Percentiles rank a stretch among this genome's conserved stretches.
phyloP scores from a whole-genome alignment of 1,140 invertebrate species.

The Ridgeia piscesae region DNA sequence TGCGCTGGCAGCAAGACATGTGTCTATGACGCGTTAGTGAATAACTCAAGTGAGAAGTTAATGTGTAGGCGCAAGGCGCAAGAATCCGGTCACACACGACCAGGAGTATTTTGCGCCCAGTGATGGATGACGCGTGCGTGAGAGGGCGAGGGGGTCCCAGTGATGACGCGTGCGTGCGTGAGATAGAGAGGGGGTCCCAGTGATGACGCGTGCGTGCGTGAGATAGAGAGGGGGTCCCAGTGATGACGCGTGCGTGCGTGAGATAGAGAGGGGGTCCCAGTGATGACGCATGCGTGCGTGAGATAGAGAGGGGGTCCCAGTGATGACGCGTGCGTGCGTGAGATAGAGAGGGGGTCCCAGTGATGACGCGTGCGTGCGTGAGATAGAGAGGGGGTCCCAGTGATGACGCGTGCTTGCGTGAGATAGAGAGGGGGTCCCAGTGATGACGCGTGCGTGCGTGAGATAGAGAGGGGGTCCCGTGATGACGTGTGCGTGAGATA shows the following conservation, averaged over 20 bases:
- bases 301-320: not conserved
- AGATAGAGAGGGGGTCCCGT: not conserved
- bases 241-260: too few species aligned
- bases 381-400: not conserved
- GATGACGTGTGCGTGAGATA: not conserved
- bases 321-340: too few species aligned
- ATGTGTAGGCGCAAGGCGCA: not conserved
- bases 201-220: too few species aligned
- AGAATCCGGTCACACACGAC: not conserved
- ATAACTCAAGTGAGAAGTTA: not conserved
- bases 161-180: too few species aligned
- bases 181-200: not conserved
- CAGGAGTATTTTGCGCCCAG: not conserved
- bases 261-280: not conserved
- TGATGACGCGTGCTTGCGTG: too few species aligned
- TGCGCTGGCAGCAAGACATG: not conserved
- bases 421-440: not conserved
- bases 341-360: not conserved
- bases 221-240: not conserved
- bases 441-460: too few species aligned
- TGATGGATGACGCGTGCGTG: not conserved
- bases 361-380: too few species aligned
- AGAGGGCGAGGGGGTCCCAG: not conserved
- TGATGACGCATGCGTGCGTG: not conserved
- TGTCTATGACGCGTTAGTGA: not conserved